Base-by-base conservation (phyloP, 2,797 vertebrate species). In the Peromyscus nudipes region DNA sequence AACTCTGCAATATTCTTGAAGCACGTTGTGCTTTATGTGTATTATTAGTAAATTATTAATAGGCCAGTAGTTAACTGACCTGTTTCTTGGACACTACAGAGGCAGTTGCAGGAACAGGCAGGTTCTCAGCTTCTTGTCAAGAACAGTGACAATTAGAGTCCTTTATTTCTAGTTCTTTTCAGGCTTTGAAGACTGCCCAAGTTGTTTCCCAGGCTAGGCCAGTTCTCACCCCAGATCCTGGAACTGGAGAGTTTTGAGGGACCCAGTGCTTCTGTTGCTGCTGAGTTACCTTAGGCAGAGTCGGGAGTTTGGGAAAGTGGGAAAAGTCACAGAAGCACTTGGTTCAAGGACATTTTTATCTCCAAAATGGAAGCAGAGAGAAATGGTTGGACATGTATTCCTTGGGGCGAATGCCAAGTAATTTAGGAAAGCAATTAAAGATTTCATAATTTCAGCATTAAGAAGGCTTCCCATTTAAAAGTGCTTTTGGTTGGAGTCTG, bases 401-500 rank as follows among this genome's bases (percentile, higher is more conserved):
- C 10, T 21, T n/a, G 25, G 14, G 65, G 31, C 79, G 4, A 27
- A 91, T 86, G 6, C 34, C 37, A 89, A 16, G 60, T 40, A 83
- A 94, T 34, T 94, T 21, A 46, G 92, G 86, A 95, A 83, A 89
- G 67, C 73, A 79, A 95, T 88, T 34, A 95, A 92, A 82, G 34
- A 49, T 23, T 75, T 89, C 64, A 57, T 57, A 62, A 77, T 90
- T 93, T 96, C 55, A 25, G 40, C n/a, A 37, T 91, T 96, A 65
- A 79, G 90, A 88, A 95, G 87, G 4, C 4, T 60, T 37, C 5
- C 69, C 49, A 86, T 79, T 93, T 79, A 81, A 91, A 46, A 86
- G 40, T 69, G 14, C 75, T 29, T 4, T 55, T 84, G 82, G 77
- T 71, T 65, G 19, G 21, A 40, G 37, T 21, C n/a, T 40, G 4